A percentile compares a stretch with the other conserved stretches of the same genome.
phyloP scores from a whole-genome alignment of 2,113 vertebrate genomes.

The zebrafish (Danio rerio) region GRCz12tu NC_133192.1:50008001-50008500 shows the following conservation, averaged over 20 bases:
- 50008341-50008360: not conserved
- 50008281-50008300: constrained; percentile 87
- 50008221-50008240: constrained; percentile 84
- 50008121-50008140: constrained; percentile 5
- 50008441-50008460: constrained; percentile 13
- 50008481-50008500: constrained; percentile 60
- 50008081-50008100: constrained; percentile 17
- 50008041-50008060: constrained; percentile 32
- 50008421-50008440: not conserved
- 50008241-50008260: constrained; percentile 88
- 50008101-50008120: constrained; percentile 35
- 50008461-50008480: constrained; percentile 38
- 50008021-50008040: constrained; percentile 69
- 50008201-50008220: constrained; percentile 97
- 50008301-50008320: not conserved
- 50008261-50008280: constrained; percentile 96
- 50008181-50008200: constrained; percentile 91
- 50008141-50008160: not conserved
- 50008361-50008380: not conserved
- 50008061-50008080: constrained; percentile 10
- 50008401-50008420: constrained; percentile 6
- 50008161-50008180: constrained; percentile 70
- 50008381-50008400: not conserved
- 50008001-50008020: constrained; percentile 94
- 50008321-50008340: not conserved